Base-by-base conservation (phyloP, 2,888 invertebrate genomes). In the Leptogaster cylindrica region DNA sequence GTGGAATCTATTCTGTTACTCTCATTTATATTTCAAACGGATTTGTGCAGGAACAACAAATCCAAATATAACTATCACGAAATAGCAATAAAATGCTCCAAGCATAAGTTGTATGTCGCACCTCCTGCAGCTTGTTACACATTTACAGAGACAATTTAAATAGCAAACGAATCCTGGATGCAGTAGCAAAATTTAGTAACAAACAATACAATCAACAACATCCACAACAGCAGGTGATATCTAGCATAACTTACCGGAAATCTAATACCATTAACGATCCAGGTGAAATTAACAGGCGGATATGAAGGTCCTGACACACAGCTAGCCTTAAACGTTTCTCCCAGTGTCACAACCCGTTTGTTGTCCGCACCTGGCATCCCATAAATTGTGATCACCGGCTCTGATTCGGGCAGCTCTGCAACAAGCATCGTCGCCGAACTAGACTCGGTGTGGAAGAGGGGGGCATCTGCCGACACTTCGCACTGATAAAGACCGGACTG, bases 401-500 rank as follows among this genome's bases (percentile, higher is more conserved):
- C 77, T 58, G 79, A 78, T 65, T 78, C 76, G 10, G 81, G 81
- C 66, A 81, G 75, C 72, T 81, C 81, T 72, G 79, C 81, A 71
- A 82, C 80, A 72, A 81, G 77, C 75, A 82, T 75, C 70, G 76
- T 73, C 64, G 79, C 79, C 20, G 78, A 74, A 70, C 77, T 78
- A 69, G 80, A 79, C 68, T 81, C 81, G 10, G 82, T 82, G 73
- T 82, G 82, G 73, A 82, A 82, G 51, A 79, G 75, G 41, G 82
- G 82, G 51, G 81, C 82, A 75, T 82, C 82, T 46, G 81, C 82
- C 31, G 82, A 81, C 71, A 81, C 82, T 76, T 82, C 82, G 71
- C 82, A 82, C 75, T 81, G 82, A 75, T 79, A 82, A 73, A 77
- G 77, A 44, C 82, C 82, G 31, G 81, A 77, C 72, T 81, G 81